Conservation (phyloP, 2,888 invertebrate species). For the Tryphoninae sp. region DNA sequence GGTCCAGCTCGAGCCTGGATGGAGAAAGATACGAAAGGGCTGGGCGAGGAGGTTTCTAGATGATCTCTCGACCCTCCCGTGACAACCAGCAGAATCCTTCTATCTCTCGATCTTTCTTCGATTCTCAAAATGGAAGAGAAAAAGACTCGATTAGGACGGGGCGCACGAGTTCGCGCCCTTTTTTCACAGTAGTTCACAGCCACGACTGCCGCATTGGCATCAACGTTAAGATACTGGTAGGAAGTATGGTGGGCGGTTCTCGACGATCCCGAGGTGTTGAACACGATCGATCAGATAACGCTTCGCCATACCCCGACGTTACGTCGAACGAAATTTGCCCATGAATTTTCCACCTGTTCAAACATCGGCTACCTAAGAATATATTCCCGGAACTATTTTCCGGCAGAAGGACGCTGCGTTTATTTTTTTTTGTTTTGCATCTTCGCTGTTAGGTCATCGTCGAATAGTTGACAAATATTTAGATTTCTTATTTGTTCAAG, state of each 20-base stretch:
- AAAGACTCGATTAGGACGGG: slow-evolving; percentile 7
- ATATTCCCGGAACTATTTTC: background rate
- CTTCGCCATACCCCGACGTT: slow-evolving; percentile 19
- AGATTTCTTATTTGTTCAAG: background rate
- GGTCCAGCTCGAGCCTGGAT: slow-evolving; percentile 44
- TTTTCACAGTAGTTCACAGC: background rate
- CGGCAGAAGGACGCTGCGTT: background rate
- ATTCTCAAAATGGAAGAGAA: slow-evolving; percentile 34
- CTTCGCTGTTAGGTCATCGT: background rate
- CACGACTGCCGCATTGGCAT: slow-evolving; percentile 40
- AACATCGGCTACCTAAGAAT: slow-evolving; percentile 17
- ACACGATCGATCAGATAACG: slow-evolving; percentile 62
- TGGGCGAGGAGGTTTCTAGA: background rate
- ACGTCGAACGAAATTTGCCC: slow-evolving; percentile 29
- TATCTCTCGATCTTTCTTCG: slow-evolving; percentile 7
- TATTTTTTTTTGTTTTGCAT: background rate
- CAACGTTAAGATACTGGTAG: slow-evolving; percentile 34
- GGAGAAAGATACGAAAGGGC: slow-evolving; percentile 24
- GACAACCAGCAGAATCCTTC: slow-evolving; percentile 40
- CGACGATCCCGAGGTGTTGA: slow-evolving; percentile 58
- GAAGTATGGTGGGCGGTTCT: slow-evolving; percentile 42
- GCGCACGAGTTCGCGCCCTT: slow-evolving; percentile 14
- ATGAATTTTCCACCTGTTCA: slow-evolving; percentile 58
- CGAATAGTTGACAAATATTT: background rate
- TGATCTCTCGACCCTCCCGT: background rate